Base-by-base conservation (phyloP, 2,888 invertebrate genomes). In the Eupsilia transversa region DNA sequence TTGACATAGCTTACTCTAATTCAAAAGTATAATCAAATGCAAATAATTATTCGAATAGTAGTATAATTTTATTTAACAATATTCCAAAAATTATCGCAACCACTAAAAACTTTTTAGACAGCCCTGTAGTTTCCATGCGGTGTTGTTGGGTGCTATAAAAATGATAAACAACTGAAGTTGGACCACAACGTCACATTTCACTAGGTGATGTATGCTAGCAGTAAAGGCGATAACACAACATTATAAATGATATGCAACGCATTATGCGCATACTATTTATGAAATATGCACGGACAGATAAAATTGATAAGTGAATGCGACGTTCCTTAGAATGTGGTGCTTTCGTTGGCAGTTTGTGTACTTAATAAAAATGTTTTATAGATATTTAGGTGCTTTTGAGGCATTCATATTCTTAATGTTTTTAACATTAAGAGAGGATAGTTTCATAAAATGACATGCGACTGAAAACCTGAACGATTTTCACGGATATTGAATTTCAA, bases 111-210 rank as follows among this genome's bases (percentile, higher is more conserved):
- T 65, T 85, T 77, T 79, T 79, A 86, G 75, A 67, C 79, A 46
- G 54, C 70, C 69, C 56, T 69, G 63, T 74, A 80, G 80, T 83
- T 79, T 79, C 77, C 82, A 73, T 75, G 79, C 72, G 82, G 83
- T 80, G 77, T 77, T 67, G 79, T 66, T 74, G 78, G 77, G 60
- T 73, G 87, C 87, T 83, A 86, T 87, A 86, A 86, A 86, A 88
- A 85, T 88, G 87, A 88, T 86, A 86, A 84, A 87, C 85, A 80
- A 74, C 86, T 82, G 68, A 86, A 86, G 85, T 87, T 85, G 76
- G 80, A 78, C 80, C 83, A 73, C 85, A 72, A 79, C 76, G 63
- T 79, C 83, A 88, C 86, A 86, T 78, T 81, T 87, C 86, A 85
- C 72, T 84, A 66, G 68, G 27, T 87, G 80, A 87, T 86, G 79